Conservation (phyloP, 2,113 vertebrate genomes). For the Ivindomyrus marchei region DNA sequence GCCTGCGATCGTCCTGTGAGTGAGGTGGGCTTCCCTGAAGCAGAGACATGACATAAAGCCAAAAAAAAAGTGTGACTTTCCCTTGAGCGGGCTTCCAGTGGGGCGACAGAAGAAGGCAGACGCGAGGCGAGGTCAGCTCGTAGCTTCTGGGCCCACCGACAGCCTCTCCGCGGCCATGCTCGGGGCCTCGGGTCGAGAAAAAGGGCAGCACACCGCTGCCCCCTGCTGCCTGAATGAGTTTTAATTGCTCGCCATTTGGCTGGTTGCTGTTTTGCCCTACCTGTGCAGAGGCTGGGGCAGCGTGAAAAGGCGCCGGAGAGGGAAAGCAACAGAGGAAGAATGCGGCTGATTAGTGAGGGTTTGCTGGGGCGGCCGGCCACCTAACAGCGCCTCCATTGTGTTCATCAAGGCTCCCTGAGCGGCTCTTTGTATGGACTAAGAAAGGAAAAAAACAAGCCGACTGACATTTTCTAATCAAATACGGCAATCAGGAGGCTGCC, state of each 20-base stretch:
- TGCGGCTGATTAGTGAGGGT: slow-evolving; percentile 66
- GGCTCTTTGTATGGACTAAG: slow-evolving; percentile 38
- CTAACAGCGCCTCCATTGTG: slow-evolving; percentile 58
- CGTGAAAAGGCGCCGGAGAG: slow-evolving; percentile 46
- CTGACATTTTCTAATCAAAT: slow-evolving; percentile 75
- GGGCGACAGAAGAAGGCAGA: neutral
- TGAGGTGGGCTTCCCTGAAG: neutral
- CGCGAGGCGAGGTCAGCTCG: neutral
- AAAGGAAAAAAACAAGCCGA: slow-evolving; percentile 53
- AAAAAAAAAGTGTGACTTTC: neutral
- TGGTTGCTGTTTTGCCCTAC: slow-evolving; percentile 49
- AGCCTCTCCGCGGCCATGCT: too few relatives aligned
- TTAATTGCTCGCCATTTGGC: slow-evolving; percentile 63
- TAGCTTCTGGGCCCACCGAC: neutral
- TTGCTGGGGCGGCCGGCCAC: slow-evolving; percentile 38
- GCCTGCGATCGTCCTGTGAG: neutral
- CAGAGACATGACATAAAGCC: neutral
- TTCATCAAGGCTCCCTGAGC: slow-evolving; percentile 49
- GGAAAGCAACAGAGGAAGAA: slow-evolving; percentile 51
- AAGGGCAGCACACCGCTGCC: slow-evolving; percentile 8
- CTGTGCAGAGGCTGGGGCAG: slow-evolving; percentile 48
- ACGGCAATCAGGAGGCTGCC: slow-evolving; percentile 78
- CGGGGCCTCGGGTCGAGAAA: neutral
- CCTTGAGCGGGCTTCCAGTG: neutral
- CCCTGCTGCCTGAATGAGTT: slow-evolving; percentile 61